phyloP scores from a whole-genome alignment of 2,113 vertebrate genomes.

The Sinocyclocheilus anophthalmus region DNA sequence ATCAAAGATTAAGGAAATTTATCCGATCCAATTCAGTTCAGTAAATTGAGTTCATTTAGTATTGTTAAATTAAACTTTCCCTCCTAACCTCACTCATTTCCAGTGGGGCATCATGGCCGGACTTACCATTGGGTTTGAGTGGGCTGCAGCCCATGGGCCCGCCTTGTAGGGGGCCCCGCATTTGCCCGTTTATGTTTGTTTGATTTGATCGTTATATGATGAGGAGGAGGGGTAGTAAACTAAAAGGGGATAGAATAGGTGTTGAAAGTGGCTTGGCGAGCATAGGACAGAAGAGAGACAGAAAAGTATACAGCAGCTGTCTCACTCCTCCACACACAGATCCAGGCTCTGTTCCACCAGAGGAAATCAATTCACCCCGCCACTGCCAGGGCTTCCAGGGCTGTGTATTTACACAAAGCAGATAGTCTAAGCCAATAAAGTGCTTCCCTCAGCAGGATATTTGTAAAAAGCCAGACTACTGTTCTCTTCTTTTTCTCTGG shows the following conservation, averaged over 20 bases:
- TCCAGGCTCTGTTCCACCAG: constrained; percentile 19
- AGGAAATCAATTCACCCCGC: constrained; percentile 39
- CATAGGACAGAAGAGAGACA: neutral
- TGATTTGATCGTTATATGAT: too few relatives aligned
- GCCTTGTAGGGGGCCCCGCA: too few relatives aligned
- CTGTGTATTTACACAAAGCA: constrained; percentile 42
- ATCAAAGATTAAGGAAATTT: too few relatives aligned
- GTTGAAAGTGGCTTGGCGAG: constrained; percentile 20
- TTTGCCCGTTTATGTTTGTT: too few relatives aligned
- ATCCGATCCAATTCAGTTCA: too few relatives aligned
- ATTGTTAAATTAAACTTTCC: too few relatives aligned
- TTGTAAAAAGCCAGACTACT: constrained; percentile 1
- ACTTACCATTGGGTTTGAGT: too few relatives aligned
- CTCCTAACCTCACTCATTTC: too few relatives aligned
- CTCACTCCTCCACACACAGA: constrained; percentile 22
- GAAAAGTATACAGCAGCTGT: constrained; percentile 5
- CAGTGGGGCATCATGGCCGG: too few relatives aligned
- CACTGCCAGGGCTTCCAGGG: constrained; percentile 11
- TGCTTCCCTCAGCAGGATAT: constrained; percentile 20
- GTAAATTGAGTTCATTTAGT: too few relatives aligned
- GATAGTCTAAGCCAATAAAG: constrained; percentile 40
- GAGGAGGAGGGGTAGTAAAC: constrained; percentile 23
- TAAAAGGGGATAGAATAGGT: neutral
- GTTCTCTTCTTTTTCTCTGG: constrained; percentile 16
- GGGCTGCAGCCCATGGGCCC: too few relatives aligned